phyloP scores from a whole-genome alignment of 2,113 vertebrate genomes.

The Hipposideros armiger region DNA sequence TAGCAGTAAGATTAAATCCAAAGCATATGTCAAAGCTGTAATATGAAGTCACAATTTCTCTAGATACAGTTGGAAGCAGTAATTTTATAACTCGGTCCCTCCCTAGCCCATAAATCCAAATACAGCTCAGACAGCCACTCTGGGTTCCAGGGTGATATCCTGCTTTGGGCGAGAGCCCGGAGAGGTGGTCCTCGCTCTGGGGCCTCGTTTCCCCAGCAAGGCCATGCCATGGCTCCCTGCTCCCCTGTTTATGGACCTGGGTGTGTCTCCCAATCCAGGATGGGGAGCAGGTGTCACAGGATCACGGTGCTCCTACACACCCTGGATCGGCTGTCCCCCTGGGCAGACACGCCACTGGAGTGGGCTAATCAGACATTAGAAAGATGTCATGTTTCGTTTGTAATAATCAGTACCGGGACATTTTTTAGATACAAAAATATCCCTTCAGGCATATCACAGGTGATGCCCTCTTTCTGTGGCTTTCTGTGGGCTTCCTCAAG shows the following conservation, averaged over 20 bases:
- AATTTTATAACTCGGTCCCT: slow-evolving; percentile 26
- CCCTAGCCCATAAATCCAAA: background rate
- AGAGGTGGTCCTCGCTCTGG: rapidly evolving
- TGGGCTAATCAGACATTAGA: background rate
- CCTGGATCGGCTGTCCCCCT: background rate
- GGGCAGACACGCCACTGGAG: background rate
- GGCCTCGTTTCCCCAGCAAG: background rate
- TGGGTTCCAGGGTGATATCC: background rate
- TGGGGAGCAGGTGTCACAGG: background rate
- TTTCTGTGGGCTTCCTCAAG: background rate
- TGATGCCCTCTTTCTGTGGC: background rate
- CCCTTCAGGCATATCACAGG: background rate
- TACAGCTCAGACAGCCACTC: background rate
- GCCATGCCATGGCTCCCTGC: background rate
- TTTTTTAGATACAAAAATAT: background rate
- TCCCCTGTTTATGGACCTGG: background rate
- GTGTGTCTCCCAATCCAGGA: background rate
- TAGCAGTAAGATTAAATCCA: slow-evolving; percentile 57
- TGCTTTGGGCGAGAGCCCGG: background rate
- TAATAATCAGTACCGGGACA: background rate
- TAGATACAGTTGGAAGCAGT: slow-evolving; percentile 20
- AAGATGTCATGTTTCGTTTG: background rate
- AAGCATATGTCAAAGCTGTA: slow-evolving; percentile 54
- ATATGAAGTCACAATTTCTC: slow-evolving; percentile 61
- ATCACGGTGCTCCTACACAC: rapidly evolving